These are phyloP conservation scores for Dermatophagoides farinae DNA, from an alignment of 1,140 invertebrate species.

Conservation along the genomic window DNA sequence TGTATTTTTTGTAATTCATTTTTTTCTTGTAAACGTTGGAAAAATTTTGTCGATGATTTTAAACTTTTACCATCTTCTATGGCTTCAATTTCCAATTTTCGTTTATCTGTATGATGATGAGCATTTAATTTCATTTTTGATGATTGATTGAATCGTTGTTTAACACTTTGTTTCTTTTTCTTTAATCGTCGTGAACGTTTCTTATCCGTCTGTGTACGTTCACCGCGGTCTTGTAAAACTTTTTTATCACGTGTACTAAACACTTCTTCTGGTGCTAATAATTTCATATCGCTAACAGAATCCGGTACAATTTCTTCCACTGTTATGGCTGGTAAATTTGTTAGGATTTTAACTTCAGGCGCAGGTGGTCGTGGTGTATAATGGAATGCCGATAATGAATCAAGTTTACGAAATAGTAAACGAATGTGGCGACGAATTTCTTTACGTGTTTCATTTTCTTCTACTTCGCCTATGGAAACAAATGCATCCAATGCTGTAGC, in stretches of 20 bases:
- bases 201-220: conserved; percentile 63
- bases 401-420: conserved; percentile 62
- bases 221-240: conserved; percentile 51
- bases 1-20: conserved; percentile 21
- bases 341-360: conserved; percentile 73
- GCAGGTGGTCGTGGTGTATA: conserved; percentile 67
- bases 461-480: conserved; percentile 24
- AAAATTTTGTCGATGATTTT: conserved; percentile 61
- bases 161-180: conserved; percentile 46
- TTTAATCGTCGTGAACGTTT: conserved; percentile 69
- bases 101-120: conserved; percentile 24
- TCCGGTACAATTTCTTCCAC: conserved; percentile 92
- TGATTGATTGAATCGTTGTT: conserved; percentile 12
- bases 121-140: conserved; percentile 16
- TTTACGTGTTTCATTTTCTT: conserved; percentile 45
- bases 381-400: conserved; percentile 80
- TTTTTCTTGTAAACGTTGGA: conserved; percentile 54
- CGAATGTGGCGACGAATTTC: conserved; percentile 53
- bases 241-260: conserved; percentile 42
- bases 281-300: conserved; percentile 52
- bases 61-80: conserved; percentile 33
- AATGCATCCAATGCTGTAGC: background rate
- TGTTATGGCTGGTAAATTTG: conserved; percentile 66
- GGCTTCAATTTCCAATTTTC: conserved; percentile 28
- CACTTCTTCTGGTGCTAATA: conserved; percentile 86